phyloP scores from a whole-genome alignment of 2,888 invertebrate genomes.

The Stenurella melanura region DNA sequence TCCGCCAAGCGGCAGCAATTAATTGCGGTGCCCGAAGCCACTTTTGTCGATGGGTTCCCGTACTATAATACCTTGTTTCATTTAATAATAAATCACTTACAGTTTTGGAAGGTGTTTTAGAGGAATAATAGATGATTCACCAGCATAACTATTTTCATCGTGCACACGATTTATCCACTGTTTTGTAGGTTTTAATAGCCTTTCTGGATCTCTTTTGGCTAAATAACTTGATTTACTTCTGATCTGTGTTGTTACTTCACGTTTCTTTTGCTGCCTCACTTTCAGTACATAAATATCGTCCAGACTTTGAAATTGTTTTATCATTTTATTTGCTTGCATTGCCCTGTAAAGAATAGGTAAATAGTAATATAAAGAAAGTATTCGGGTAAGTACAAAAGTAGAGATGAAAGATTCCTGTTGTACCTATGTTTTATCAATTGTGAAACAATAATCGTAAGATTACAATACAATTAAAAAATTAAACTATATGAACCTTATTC shows the following conservation, averaged over 20 bases:
- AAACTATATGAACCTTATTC: no score
- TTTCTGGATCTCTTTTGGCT: constrained; percentile 64
- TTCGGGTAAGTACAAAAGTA: no score
- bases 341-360: constrained; percentile 54
- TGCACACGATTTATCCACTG: constrained; percentile 67
- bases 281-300: constrained; percentile 66
- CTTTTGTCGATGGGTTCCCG: no score
- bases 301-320: constrained; percentile 69
- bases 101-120: constrained; percentile 22
- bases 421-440: no score
- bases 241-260: constrained; percentile 45
- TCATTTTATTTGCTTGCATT: constrained; percentile 67
- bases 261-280: constrained; percentile 57
- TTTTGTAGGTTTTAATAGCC: constrained; percentile 69
- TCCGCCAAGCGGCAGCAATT: no score
- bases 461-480: no score
- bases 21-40: no score
- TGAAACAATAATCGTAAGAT: no score
- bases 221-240: constrained; percentile 59
- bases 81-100: background rate
- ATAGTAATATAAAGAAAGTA: constrained; percentile 19
- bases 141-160: constrained; percentile 48
- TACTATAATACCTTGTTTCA: background rate
- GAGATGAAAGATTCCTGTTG: no score
- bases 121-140: constrained; percentile 10